These are phyloP conservation scores for Siniperca knerii DNA, from an alignment of 2,113 vertebrate genomes.

Conservation along the genomic window DNA sequence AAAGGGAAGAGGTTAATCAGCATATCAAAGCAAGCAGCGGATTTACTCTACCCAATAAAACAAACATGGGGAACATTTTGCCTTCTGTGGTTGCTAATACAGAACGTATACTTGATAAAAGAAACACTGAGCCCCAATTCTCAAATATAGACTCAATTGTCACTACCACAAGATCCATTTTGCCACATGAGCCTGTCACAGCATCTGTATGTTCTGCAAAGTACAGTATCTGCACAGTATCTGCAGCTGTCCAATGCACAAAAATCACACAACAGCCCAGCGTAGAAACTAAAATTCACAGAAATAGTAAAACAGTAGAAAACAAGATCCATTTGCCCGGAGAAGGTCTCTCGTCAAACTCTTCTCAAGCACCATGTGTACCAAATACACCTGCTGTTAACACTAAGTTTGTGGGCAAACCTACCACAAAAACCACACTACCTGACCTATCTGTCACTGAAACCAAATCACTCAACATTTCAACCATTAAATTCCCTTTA, in stretches of 20 bases:
- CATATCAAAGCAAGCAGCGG: background rate
- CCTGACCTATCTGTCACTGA: background rate
- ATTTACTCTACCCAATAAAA: constrained; percentile 19
- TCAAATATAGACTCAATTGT: constrained; percentile 17
- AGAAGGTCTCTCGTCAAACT: constrained; percentile 1
- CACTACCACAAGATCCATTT: background rate
- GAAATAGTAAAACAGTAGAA: constrained; percentile 20
- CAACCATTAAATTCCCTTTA: constrained; percentile 16
- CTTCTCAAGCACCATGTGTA: background rate
- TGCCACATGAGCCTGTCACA: constrained; percentile 49
- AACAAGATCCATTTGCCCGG: background rate
- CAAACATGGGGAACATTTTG: constrained; percentile 22
- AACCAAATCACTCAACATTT: constrained; percentile 30
- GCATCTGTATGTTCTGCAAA: constrained; percentile 53
- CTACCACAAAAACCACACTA: constrained; percentile 20
- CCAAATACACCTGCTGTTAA: constrained; percentile 19
- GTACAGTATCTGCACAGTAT: constrained; percentile 15
- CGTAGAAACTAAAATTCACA: constrained; percentile 6
- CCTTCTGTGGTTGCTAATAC: constrained; percentile 1
- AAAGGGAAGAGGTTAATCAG: constrained; percentile 23
- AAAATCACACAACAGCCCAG: constrained; percentile 30
- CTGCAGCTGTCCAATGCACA: constrained; percentile 14
- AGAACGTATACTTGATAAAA: constrained; percentile 2
- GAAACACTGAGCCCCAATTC: background rate
- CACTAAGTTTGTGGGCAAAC: background rate